Evolutionary conservation across 2,113 vertebrate genomes (phyloP).

Genomic region (Heloderma charlesbogerti): DNA sequence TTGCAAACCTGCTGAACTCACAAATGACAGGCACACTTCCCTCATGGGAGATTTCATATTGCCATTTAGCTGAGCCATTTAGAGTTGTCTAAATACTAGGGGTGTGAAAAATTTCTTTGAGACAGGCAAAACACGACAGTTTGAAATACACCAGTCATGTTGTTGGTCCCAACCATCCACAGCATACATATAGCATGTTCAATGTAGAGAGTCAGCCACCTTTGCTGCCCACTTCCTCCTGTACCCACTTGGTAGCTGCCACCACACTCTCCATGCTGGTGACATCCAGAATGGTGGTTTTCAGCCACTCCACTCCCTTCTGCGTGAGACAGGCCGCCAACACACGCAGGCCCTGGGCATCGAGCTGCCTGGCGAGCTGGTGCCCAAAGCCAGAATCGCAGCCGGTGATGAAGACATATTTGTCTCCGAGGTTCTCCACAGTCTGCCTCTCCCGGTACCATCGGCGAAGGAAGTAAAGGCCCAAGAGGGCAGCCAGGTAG

Average conservation of each 20-base stretch:
- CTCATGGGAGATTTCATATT: too few species aligned
- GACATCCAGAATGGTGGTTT: conserved; percentile 82
- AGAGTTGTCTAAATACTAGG: too few species aligned
- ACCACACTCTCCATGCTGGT: conserved; percentile 76
- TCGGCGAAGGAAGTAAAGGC: conserved; percentile 61
- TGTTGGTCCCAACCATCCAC: too few species aligned
- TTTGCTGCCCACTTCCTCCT: too few species aligned
- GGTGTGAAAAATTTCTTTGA: too few species aligned
- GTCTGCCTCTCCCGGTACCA: conserved; percentile 69
- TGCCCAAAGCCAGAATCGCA: conserved; percentile 92
- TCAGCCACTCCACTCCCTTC: conserved; percentile 79
- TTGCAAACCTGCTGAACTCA: too few species aligned
- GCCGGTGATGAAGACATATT: conserved; percentile 85
- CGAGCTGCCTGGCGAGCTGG: conserved; percentile 80
- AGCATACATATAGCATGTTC: too few species aligned
- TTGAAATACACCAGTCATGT: too few species aligned
- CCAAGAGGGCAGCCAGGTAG: not conserved
- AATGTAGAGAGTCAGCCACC: too few species aligned
- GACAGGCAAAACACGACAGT: too few species aligned
- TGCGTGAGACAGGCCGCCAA: conserved; percentile 83
- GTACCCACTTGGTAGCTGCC: conserved; percentile 73
- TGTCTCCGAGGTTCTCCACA: conserved; percentile 66
- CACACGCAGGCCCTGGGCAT: conserved; percentile 77
- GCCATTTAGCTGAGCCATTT: too few species aligned
- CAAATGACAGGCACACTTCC: too few species aligned